phyloP scores from a whole-genome alignment of 2,113 vertebrate species.

The Meleagris gallopavo region DNA sequence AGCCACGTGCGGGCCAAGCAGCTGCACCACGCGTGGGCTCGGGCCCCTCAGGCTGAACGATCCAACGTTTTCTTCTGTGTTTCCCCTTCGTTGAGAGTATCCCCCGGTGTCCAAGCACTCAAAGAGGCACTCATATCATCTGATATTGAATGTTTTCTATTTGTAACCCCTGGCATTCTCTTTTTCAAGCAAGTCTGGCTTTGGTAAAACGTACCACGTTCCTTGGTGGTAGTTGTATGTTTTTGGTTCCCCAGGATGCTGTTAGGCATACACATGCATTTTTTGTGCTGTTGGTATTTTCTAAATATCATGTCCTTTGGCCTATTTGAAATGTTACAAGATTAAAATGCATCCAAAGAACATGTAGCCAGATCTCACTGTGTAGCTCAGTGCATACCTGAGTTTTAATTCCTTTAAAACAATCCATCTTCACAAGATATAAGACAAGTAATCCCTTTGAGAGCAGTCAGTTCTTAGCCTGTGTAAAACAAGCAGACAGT shows the following conservation, averaged over 20 bases:
- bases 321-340: not conserved
- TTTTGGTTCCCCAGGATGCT: not conserved
- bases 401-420: not conserved
- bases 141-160: too few species aligned
- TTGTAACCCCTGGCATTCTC: not conserved
- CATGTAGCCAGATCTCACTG: not conserved
- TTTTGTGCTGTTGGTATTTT: not conserved
- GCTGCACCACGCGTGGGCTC: not conserved
- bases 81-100: not conserved
- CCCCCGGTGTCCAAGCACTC: not conserved
- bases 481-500: not conserved
- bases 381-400: not conserved
- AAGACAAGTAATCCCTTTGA: not conserved
- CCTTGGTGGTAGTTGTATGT: too few species aligned
- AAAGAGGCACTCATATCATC: not conserved
- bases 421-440: fast-evolving
- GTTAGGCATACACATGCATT: fast-evolving
- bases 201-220: not conserved
- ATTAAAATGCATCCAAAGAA: fast-evolving
- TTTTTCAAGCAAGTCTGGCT: not conserved
- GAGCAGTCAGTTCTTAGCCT: not conserved
- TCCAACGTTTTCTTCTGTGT: too few species aligned
- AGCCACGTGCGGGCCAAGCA: not conserved
- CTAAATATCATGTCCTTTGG: not conserved
- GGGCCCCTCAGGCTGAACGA: not conserved